Conservation (phyloP, 1,140 invertebrate genomes). For the Charaxes varanes region DNA sequence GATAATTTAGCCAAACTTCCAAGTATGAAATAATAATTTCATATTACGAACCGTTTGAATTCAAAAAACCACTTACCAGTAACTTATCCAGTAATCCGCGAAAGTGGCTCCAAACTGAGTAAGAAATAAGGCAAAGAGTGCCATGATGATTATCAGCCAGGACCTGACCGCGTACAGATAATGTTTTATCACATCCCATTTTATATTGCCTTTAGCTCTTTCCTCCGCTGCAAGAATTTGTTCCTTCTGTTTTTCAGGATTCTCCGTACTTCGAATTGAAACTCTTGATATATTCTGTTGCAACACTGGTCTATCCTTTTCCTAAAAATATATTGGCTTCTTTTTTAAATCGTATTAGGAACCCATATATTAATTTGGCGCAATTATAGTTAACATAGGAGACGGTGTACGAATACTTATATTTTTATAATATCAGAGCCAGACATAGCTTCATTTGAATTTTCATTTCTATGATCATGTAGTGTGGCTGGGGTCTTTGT, state of each 20-base stretch:
- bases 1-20: too few relatives aligned
- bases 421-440: too few relatives aligned
- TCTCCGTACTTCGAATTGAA: constrained; percentile 46
- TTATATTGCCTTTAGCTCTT: constrained; percentile 74
- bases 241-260: constrained; percentile 47
- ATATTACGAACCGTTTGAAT: too few relatives aligned
- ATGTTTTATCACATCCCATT: constrained; percentile 70
- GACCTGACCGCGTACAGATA: constrained; percentile 74
- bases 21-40: too few relatives aligned
- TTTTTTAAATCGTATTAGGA: too few relatives aligned
- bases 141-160: constrained; percentile 72
- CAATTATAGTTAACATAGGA: too few relatives aligned
- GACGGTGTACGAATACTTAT: too few relatives aligned
- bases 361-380: too few relatives aligned
- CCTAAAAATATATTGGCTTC: constrained; percentile 17
- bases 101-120: constrained; percentile 82
- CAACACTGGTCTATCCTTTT: constrained; percentile 24
- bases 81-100: constrained; percentile 87
- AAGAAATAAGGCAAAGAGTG: constrained; percentile 77
- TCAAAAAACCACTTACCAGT: constrained; percentile 78
- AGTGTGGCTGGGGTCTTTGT: too few relatives aligned
- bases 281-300: constrained; percentile 41
- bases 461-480: too few relatives aligned
- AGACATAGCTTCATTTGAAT: too few relatives aligned
- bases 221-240: constrained; percentile 68